These are phyloP conservation scores for Hetaerina titia DNA, from an alignment of 2,888 invertebrate genomes.

Conservation along the genomic window DNA sequence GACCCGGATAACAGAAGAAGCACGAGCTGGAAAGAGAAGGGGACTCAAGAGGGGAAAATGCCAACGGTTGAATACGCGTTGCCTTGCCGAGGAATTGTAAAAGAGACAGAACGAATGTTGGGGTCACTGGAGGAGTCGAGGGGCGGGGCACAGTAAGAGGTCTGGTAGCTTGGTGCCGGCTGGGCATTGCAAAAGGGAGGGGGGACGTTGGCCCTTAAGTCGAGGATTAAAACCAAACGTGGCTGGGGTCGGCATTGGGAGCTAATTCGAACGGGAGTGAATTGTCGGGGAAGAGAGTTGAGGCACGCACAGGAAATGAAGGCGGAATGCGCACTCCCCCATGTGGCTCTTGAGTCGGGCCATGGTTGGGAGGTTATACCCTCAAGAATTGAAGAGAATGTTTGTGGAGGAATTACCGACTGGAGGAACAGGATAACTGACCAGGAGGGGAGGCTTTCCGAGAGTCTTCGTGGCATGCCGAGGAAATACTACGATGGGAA, in stretches of 20 bases:
- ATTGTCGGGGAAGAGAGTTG: background rate
- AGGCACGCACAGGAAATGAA: background rate
- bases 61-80: background rate
- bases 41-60: background rate
- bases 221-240: slow-evolving; percentile 16
- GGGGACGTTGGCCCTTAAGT: background rate
- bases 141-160: background rate
- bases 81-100: slow-evolving; percentile 14
- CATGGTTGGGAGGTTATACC: background rate
- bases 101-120: slow-evolving; percentile 14
- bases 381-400: background rate
- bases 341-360: background rate
- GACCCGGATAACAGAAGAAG: background rate
- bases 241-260: background rate
- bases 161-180: background rate
- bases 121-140: background rate
- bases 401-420: background rate
- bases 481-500: background rate
- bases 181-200: background rate
- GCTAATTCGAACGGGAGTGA: background rate
- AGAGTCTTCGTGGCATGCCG: background rate
- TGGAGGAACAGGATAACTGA: background rate
- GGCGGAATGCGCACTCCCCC: background rate
- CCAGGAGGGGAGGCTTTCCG: background rate
- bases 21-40: background rate